Conservation (phyloP, 2,888 invertebrate species). For the Zygothrica quintamaculata region DNA sequence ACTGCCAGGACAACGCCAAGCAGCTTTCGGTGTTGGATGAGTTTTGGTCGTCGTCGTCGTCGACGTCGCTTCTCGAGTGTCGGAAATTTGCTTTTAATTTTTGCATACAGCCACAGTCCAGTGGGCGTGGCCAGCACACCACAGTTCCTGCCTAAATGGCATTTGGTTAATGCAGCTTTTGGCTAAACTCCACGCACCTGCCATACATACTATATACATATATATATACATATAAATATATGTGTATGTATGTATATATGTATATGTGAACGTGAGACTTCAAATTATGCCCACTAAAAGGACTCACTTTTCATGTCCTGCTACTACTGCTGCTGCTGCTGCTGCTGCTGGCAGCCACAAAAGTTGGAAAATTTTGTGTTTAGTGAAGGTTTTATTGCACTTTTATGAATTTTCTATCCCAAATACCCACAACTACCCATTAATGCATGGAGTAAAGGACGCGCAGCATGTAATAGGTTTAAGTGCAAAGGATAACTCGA, state of each 20-base stretch:
- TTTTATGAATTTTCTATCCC: constrained; percentile 10
- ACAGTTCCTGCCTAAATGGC: constrained; percentile 41
- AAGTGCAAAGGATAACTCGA: no score
- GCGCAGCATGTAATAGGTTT: no score
- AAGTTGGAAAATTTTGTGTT: constrained; percentile 24
- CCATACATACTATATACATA: constrained; percentile 5
- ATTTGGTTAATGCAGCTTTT: constrained; percentile 60
- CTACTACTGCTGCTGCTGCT: not conserved
- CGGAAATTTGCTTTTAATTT: constrained; percentile 75
- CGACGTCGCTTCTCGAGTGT: constrained; percentile 50
- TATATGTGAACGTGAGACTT: not conserved
- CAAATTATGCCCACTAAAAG: constrained; percentile 40
- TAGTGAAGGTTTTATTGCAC: constrained; percentile 33
- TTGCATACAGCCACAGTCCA: constrained; percentile 35
- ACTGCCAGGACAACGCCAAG: constrained; percentile 54
- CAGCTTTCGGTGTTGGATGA: constrained; percentile 17
- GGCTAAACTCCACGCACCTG: constrained; percentile 43
- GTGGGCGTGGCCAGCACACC: constrained; percentile 44
- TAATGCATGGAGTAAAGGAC: no score
- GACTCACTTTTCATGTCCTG: not conserved
- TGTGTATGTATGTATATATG: no score
- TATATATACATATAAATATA: no score
- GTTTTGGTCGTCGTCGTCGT: no score
- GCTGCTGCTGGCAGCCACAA: not conserved
- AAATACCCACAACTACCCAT: no score